Evolutionary conservation across 2,797 vertebrate genomes (phyloP).

Genomic region (Fistularia tabacaria): DNA sequence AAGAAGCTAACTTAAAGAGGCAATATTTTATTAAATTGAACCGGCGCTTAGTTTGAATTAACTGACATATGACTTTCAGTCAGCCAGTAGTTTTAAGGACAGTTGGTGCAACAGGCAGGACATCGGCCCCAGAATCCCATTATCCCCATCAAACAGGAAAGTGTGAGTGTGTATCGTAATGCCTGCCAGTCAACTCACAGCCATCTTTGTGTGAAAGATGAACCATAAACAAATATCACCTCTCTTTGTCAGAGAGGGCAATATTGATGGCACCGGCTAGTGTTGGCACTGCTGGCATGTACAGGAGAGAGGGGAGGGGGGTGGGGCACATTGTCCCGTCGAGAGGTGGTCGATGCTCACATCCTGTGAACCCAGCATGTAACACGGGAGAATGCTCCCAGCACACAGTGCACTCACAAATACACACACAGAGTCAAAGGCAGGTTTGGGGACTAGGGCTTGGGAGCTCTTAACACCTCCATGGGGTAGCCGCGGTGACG

Average conservation of each 20-base stretch:
- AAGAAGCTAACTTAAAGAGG: no score
- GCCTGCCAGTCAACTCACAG: not conserved
- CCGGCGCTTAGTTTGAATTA: no score
- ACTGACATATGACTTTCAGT: no score
- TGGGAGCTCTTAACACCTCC: conserved; percentile 32
- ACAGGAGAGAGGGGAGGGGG: conserved; percentile 29
- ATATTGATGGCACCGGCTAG: conserved; percentile 58
- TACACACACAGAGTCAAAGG: conserved; percentile 19
- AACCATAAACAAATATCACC: conserved; percentile 36
- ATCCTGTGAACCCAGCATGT: conserved; percentile 69
- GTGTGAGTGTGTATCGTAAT: no score
- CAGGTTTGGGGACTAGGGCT: conserved; percentile 31
- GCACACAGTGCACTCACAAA: conserved; percentile 31
- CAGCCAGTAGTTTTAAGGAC: no score
- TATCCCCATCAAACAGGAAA: no score
- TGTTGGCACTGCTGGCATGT: conserved; percentile 53
- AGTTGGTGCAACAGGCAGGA: no score
- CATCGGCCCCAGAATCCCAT: no score
- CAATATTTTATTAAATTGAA: no score
- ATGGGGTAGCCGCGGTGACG: conserved; percentile 46
- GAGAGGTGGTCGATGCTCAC: conserved; percentile 75
- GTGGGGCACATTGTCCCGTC: conserved; percentile 69
- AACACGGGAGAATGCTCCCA: conserved; percentile 57
- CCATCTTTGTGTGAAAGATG: conserved; percentile 9
- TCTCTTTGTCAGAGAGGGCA: conserved; percentile 27